Percentiles rank a stretch among this genome's conserved stretches.
These are phyloP conservation scores for Cyanoramphus novaezelandiae DNA, from an alignment of 2,113 vertebrate species.

Conservation along the genomic window DNA sequence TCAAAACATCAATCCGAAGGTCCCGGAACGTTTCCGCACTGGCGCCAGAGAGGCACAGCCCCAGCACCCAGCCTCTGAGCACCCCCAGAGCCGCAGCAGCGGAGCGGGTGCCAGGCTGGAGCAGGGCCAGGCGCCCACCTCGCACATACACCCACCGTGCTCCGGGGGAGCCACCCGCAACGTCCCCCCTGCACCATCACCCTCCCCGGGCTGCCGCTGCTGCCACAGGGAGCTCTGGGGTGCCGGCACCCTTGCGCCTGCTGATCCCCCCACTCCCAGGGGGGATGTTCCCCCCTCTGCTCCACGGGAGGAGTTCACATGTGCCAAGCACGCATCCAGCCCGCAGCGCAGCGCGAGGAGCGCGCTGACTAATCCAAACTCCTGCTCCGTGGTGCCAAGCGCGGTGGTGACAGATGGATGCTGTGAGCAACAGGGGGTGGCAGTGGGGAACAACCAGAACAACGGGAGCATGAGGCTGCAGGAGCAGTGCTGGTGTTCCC, in stretches of 20 bases:
- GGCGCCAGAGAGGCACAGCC: not conserved
- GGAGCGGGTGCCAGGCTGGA: not conserved
- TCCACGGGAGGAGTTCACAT: not conserved
- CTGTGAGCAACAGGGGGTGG: not conserved
- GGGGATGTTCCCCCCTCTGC: not conserved
- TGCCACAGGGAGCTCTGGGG: not conserved
- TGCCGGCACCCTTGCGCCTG: rapidly evolving
- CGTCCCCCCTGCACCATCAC: not conserved
- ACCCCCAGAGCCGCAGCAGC: not conserved
- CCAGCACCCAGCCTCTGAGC: rapidly evolving
- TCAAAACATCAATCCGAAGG: rapidly evolving
- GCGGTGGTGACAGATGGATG: constrained; percentile 14
- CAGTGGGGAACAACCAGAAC: not conserved
- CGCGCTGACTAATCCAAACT: constrained; percentile 38
- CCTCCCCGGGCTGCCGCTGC: not conserved
- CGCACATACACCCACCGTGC: rapidly evolving
- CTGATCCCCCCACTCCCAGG: not conserved
- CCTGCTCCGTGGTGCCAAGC: not conserved
- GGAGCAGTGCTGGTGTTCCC: not conserved
- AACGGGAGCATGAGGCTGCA: not conserved
- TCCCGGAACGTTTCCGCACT: rapidly evolving
- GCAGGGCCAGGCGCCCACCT: rapidly evolving
- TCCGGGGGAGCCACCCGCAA: not conserved
- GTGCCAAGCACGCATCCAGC: not conserved
- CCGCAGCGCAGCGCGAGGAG: not conserved